Evolutionary conservation across 2,797 vertebrate genomes (phyloP).

Genomic region (Pseudomugil tenellus): DNA sequence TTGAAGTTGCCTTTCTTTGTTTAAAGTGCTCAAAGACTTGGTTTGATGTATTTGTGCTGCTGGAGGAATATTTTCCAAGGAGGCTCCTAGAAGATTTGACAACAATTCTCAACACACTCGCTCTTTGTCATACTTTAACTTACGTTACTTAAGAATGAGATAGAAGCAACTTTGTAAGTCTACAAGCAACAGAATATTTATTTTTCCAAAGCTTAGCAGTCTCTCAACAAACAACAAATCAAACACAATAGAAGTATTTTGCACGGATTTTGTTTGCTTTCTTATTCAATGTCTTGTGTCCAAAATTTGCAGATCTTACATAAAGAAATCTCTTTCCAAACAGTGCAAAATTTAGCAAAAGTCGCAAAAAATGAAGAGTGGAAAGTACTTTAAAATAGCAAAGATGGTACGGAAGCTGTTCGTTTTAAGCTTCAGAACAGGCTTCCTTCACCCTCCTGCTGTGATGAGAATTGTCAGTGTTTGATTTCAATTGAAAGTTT

Average conservation of each 20-base stretch:
- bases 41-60: constrained; percentile 30
- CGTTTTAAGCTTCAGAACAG: constrained; percentile 54
- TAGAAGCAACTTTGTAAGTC: constrained; percentile 34
- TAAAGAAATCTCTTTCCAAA: constrained; percentile 33
- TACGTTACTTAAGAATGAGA: constrained; percentile 2
- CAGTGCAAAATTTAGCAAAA: constrained; percentile 27
- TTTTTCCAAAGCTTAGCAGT: constrained; percentile 25
- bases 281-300: constrained; percentile 29
- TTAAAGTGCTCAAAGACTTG: constrained; percentile 36
- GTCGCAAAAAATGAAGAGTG: constrained; percentile 13
- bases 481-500: constrained; percentile 54
- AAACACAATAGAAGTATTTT: constrained; percentile 33
- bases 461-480: constrained; percentile 25
- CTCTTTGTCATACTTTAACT: constrained; percentile 22
- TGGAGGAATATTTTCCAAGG: constrained; percentile 33
- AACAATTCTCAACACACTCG: constrained; percentile 29
- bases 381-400: constrained; percentile 30
- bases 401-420: constrained; percentile 14
- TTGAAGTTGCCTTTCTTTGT: constrained; percentile 38
- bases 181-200: constrained; percentile 21
- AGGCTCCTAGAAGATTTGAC: constrained; percentile 20
- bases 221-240: constrained; percentile 35
- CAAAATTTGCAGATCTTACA: constrained; percentile 42
- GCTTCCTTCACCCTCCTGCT: background rate
- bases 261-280: constrained; percentile 40